phyloP scores from a whole-genome alignment of 2,113 vertebrate genomes.

The Siphamia tubifer region DNA sequence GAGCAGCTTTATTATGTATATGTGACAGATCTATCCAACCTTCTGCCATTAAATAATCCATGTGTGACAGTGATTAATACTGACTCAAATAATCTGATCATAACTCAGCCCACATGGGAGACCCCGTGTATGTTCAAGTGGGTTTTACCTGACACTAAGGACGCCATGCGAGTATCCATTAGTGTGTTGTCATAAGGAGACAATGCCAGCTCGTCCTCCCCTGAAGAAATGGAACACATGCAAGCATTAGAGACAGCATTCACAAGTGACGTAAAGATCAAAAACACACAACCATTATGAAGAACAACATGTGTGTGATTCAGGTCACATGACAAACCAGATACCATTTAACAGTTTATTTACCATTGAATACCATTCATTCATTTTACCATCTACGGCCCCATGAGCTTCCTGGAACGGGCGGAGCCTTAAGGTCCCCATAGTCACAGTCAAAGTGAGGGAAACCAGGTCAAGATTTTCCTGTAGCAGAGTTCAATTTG shows the following conservation, averaged over 20 bases:
- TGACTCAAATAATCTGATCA: not conserved
- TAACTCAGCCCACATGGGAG: not conserved
- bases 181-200: constrained; percentile 68
- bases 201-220: constrained; percentile 65
- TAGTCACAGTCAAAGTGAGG: too few relatives aligned
- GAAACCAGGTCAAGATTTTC: too few relatives aligned
- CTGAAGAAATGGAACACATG: constrained; percentile 17
- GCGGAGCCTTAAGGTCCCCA: too few relatives aligned
- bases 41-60: not conserved
- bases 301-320: too few relatives aligned
- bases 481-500: too few relatives aligned
- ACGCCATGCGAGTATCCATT: constrained; percentile 65
- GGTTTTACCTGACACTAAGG: constrained; percentile 67
- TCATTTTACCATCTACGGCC: too few relatives aligned
- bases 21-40: not conserved
- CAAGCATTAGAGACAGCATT: not conserved
- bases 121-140: not conserved
- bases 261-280: not conserved
- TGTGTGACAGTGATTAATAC: not conserved
- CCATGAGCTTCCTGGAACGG: too few relatives aligned
- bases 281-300: too few relatives aligned
- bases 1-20: not conserved
- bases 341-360: too few relatives aligned
- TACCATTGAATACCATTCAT: too few relatives aligned
- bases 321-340: too few relatives aligned